phyloP scores from a whole-genome alignment of 2,113 vertebrate species.

The Sorex fumeus region DNA sequence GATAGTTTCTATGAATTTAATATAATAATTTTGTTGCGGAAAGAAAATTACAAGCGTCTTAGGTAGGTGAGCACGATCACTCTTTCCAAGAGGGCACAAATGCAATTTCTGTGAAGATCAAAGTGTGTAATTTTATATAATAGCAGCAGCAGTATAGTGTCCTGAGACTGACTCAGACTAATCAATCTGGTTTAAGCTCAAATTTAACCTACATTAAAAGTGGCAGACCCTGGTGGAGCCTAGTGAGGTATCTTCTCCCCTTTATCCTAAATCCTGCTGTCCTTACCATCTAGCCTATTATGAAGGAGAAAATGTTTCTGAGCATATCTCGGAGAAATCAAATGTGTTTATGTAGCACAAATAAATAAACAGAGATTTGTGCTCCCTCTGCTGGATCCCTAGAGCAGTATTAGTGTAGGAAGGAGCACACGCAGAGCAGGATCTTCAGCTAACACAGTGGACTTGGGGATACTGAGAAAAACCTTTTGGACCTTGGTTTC shows the following conservation, averaged over 20 bases:
- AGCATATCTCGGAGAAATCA: slow-evolving; percentile 25
- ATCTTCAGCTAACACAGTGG: slow-evolving; percentile 43
- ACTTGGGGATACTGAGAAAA: not conserved
- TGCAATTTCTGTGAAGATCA: not conserved
- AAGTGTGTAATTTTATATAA: not conserved
- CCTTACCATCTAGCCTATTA: not conserved
- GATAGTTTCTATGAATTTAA: slow-evolving; percentile 27
- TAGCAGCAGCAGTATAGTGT: not conserved
- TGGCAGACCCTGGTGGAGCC: not conserved
- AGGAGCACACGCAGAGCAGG: slow-evolving; percentile 8
- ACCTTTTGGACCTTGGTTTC: slow-evolving; percentile 17
- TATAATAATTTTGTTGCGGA: not conserved
- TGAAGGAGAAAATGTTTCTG: not conserved
- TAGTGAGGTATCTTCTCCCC: not conserved
- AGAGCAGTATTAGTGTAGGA: slow-evolving; percentile 48
- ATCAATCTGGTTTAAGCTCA: slow-evolving; percentile 62
- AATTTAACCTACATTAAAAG: slow-evolving; percentile 46
- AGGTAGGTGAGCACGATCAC: not conserved
- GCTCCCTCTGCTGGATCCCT: slow-evolving; percentile 83
- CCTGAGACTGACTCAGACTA: slow-evolving; percentile 29
- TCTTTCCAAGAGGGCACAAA: not conserved
- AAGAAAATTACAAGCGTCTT: not conserved
- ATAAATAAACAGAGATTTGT: slow-evolving; percentile 78
- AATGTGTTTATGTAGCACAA: slow-evolving; percentile 45
- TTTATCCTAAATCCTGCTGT: slow-evolving; percentile 11